These are phyloP conservation scores for Drosophila longiperda DNA, from an alignment of 2,888 invertebrate species.

Conservation along the genomic window DNA sequence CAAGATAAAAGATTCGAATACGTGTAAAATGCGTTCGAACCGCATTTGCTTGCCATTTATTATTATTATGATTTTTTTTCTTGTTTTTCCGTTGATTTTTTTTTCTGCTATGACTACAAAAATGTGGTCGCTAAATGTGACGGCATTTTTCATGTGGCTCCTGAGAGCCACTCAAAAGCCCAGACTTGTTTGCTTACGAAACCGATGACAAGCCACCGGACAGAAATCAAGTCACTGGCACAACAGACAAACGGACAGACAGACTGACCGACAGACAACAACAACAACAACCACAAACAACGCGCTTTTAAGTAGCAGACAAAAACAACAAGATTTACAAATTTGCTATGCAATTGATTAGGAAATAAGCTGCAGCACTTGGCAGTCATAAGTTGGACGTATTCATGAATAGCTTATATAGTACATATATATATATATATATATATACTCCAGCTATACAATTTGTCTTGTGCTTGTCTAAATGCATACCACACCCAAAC, in stretches of 20 bases:
- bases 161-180: constrained; percentile 20
- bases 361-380: constrained; percentile 52
- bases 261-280: constrained; percentile 4
- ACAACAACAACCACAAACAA: constrained; percentile 6
- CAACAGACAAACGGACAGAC: constrained; percentile 25
- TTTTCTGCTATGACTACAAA: constrained; percentile 29
- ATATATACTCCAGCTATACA: constrained; percentile 22
- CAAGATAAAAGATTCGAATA: constrained; percentile 40
- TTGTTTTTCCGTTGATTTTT: background rate
- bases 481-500: constrained; percentile 58
- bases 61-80: background rate
- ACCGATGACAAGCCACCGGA: constrained; percentile 26
- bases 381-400: background rate
- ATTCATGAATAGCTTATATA: background rate
- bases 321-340: constrained; percentile 24
- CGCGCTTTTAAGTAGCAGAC: constrained; percentile 27
- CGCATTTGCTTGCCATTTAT: constrained; percentile 31
- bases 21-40: constrained; percentile 47
- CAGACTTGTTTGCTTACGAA: constrained; percentile 63
- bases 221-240: constrained; percentile 59
- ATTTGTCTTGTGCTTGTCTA: background rate
- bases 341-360: constrained; percentile 59
- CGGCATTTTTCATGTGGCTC: constrained; percentile 52
- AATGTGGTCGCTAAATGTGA: constrained; percentile 47
- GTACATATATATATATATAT: constrained; percentile 3